Conservation (phyloP, 1,140 invertebrate genomes). For the Adelges cooleyi region DNA sequence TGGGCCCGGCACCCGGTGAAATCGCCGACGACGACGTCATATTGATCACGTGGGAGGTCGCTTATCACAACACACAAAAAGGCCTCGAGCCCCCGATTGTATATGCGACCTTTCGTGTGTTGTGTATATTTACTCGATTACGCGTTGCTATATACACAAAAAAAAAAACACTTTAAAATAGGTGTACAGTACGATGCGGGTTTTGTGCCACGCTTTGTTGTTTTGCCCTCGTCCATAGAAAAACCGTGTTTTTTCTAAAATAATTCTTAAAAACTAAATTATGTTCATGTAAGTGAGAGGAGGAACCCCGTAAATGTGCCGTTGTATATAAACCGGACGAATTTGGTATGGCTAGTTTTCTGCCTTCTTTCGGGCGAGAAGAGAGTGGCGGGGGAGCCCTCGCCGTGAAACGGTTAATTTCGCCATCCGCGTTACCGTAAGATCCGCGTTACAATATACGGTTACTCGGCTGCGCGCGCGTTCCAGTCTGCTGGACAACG, state of each 20-base stretch:
- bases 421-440: constrained; percentile 9
- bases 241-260: no score
- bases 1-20: neutral
- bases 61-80: constrained; percentile 14
- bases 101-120: constrained; percentile 26
- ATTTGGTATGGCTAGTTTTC: no score
- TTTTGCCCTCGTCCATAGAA: no score
- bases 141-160: constrained; percentile 27
- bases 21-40: constrained; percentile 23
- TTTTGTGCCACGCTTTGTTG: no score
- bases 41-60: constrained; percentile 27
- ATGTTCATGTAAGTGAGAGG: no score
- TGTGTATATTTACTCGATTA: neutral
- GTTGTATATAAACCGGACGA: neutral
- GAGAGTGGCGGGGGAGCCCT: no score
- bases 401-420: constrained; percentile 8
- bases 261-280: no score
- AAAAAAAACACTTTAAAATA: no score
- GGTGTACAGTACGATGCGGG: no score
- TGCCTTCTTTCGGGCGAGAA: no score
- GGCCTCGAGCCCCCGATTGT: neutral
- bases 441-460: constrained; percentile 18
- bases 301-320: neutral
- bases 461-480: constrained; percentile 17
- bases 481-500: constrained; percentile 29